Base-by-base conservation (phyloP, 2,113 vertebrate genomes). In the Regulus satrapa region DNA sequence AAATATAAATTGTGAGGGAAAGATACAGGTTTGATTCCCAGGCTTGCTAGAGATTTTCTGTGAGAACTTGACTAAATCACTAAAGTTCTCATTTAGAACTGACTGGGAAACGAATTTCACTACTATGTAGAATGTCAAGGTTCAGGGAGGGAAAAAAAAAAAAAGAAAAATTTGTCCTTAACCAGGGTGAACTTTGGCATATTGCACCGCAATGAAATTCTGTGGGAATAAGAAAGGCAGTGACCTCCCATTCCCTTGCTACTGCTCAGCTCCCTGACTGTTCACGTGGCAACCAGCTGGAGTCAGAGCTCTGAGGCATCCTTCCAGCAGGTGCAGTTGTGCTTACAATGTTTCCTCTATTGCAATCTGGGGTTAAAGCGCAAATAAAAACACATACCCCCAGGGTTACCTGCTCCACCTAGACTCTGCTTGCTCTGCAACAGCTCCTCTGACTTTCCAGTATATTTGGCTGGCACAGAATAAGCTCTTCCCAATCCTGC, bases 121-220 rank as follows among this genome's bases (percentile, higher is more conserved):
- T 93, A 77, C 85, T 86, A 51, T 86, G 91, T 64, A 67, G 71
- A 94, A 97, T 92, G 92, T 88, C 94, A 96, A 80, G 88, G 85
- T 97, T 97, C 92, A 94, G 72, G 31, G 18, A 76, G 29, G 4
- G 17, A 63, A 80, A 91, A 71, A 83, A 28, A 28, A 59, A 64
- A 89, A 72, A 86, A 48, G 25, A 46, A 68, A 89, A 77, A 41
- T 5, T 34, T 46, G 38, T 94, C 82, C 75, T 88, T 62, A 94
- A 80, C 67, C 72, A 80, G 51, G 63, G 69, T 93, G 90, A 97
- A 97, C 94, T 96, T 90, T 95, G 94, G 75, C 91, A 95, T 94
- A 93, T 66, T 88, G 85, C 82, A 92, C 67, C 1, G 2, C 92
- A 95, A 43, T 77, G 82, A 94, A 88, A 90, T 95, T 94, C 94